Percentiles rank a stretch among this genome's conserved stretches.
Evolutionary conservation across 2,797 vertebrate species (phyloP).

Genomic region (Furcifer pardalis): DNA sequence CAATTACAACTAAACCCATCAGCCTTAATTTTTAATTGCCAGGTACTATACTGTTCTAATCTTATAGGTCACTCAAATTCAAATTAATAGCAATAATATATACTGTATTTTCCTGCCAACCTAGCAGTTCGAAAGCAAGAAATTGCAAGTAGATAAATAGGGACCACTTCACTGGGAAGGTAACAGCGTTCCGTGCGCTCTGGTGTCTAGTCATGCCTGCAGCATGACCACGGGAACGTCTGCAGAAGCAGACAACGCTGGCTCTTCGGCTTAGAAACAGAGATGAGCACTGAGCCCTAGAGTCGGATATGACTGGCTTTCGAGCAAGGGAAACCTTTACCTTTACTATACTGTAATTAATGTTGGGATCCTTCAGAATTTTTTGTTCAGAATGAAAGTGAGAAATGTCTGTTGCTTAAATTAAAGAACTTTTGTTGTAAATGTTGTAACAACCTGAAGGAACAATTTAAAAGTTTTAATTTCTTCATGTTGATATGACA

Average conservation of each 20-base stretch:
- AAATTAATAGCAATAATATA: not conserved
- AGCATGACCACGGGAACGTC: too few relatives aligned
- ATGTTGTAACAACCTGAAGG: not conserved
- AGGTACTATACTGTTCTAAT: not conserved
- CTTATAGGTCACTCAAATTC: not conserved
- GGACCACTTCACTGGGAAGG: too few relatives aligned
- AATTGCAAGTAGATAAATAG: too few relatives aligned
- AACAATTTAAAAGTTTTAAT: not conserved
- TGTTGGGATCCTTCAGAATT: not conserved
- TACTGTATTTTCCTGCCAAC: too few relatives aligned
- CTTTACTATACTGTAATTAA: not conserved
- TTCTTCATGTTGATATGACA: not conserved
- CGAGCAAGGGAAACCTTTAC: too few relatives aligned
- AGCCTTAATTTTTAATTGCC: slow-evolving; percentile 24
- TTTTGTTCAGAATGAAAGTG: not conserved
- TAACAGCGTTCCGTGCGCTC: too few relatives aligned
- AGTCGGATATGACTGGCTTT: too few relatives aligned
- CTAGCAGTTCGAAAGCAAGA: too few relatives aligned
- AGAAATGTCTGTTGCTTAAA: not conserved
- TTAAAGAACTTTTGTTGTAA: not conserved
- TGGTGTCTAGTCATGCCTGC: too few relatives aligned
- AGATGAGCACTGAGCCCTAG: too few relatives aligned
- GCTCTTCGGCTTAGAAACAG: too few relatives aligned
- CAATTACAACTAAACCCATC: not conserved
- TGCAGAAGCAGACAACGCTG: too few relatives aligned